These are phyloP conservation scores for Chrosomus eos DNA, from an alignment of 2,797 vertebrate genomes.

Conservation along the genomic window DNA sequence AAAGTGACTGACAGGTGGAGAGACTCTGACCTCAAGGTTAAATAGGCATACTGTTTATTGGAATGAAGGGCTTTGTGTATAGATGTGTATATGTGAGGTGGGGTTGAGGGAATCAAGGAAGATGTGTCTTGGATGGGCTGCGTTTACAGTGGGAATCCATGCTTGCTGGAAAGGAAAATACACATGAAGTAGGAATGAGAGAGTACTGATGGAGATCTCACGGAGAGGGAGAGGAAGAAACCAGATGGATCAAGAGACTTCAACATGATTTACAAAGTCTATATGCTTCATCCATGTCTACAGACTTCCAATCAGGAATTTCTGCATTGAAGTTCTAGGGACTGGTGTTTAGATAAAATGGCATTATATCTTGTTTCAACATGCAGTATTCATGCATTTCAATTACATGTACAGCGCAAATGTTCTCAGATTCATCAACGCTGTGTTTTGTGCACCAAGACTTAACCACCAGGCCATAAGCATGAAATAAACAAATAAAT, in stretches of 20 bases:
- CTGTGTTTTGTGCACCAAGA: not conserved
- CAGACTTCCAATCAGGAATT: not conserved
- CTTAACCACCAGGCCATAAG: not conserved
- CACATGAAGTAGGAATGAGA: slow-evolving; percentile 40
- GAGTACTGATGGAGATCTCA: slow-evolving; percentile 37
- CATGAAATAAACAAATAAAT: not conserved
- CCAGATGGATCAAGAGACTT: slow-evolving; percentile 14
- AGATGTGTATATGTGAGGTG: slow-evolving; percentile 13
- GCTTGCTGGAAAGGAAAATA: slow-evolving; percentile 52
- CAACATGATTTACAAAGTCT: not conserved
- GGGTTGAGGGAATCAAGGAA: slow-evolving; percentile 2
- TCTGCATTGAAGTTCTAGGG: not conserved
- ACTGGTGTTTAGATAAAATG: not conserved
- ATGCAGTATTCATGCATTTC: not conserved
- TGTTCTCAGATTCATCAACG: not conserved
- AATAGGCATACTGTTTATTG: slow-evolving; percentile 41
- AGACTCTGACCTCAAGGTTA: slow-evolving; percentile 11
- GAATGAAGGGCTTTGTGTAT: slow-evolving; percentile 45
- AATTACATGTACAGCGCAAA: not conserved
- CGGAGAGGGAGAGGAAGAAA: slow-evolving; percentile 20
- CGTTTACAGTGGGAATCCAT: slow-evolving; percentile 44
- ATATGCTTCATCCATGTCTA: not conserved
- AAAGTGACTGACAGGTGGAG: slow-evolving; percentile 39
- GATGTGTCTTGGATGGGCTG: slow-evolving; percentile 15
- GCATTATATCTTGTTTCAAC: not conserved